Base-by-base conservation (phyloP, 2,113 vertebrate genomes). In the Chunga burmeisteri region DNA sequence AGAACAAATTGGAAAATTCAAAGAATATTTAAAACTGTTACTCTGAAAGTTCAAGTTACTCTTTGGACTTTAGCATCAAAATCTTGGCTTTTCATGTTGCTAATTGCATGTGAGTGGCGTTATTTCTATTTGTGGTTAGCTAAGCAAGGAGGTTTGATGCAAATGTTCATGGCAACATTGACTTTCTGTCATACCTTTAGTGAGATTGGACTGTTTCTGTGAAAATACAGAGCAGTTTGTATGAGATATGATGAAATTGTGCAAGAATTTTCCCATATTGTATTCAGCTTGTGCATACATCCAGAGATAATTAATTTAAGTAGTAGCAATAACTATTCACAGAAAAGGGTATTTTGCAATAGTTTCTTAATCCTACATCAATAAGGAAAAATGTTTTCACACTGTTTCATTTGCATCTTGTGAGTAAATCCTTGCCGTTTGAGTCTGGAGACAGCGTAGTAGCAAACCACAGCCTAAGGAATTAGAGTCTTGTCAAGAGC, bases 401-500 rank as follows among this genome's bases (percentile, higher is more conserved):
- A 5, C 44, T 63, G 59, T 82, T 95, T 68, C 7, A 2, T 86
- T 93, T 86, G 92, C 82, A 53, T 89, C 73, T 92, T 56, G 25
- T 74, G 61, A 79, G 74, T 68, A 81, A 91, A 91, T 71, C 88
- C 78, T 91, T 19, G 2, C 65, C 36, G 29, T 88, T 91, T 81
- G 70, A 73, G 68, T 61, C 36, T 71, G 68, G 47, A 84, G 85
- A 58, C 29, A 25, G 23, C 47, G 67, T 16, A 70, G 77, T 27
- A 70, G 68, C 52, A 72, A 92, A 90, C 49, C 61, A 59, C 75
- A 63, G 62, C 75, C 83, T 59, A 52, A 85, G 72, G 80, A 84
- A 81, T 79, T 61, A 65, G 32, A 59, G 92, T 44, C 72, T 81
- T 95, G 79, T 77, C 90, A 96, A 49, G 46, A 92, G 90, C 55